phyloP scores from a whole-genome alignment of 2,888 invertebrate genomes.

The Alloscopus bannaensis region DNA sequence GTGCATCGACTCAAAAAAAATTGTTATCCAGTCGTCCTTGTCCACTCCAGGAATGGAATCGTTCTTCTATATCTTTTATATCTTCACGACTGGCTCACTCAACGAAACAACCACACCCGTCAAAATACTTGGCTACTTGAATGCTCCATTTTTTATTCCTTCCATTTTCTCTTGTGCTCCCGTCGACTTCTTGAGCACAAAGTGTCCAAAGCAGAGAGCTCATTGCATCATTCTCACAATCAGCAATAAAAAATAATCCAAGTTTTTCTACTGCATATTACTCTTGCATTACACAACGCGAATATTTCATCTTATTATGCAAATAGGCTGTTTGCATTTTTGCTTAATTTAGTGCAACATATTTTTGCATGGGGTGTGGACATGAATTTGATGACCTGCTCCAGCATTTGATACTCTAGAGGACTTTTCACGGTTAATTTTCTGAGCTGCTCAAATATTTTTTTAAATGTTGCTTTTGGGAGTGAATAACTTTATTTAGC shows the following conservation, averaged over 20 bases:
- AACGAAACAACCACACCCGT: constrained; percentile 10
- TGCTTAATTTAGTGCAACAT: no score
- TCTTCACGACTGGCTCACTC: constrained; percentile 3
- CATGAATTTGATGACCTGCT: no score
- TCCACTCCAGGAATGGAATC: constrained; percentile 36
- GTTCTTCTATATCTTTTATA: neutral
- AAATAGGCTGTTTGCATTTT: no score
- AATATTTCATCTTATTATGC: neutral
- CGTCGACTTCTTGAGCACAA: neutral
- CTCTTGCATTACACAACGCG: neutral
- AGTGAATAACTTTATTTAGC: no score
- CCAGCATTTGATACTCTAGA: no score
- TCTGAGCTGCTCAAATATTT: no score
- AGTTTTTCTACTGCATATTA: neutral
- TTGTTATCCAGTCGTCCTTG: constrained; percentile 46
- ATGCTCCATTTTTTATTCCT: no score
- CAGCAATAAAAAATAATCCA: neutral
- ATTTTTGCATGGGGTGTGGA: no score
- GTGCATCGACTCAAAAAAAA: no score
- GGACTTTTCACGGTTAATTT: no score
- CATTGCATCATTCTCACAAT: neutral
- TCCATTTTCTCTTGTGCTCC: no score
- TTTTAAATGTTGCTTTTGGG: no score
- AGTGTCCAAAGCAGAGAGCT: neutral
- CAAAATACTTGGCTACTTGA: neutral